Evolutionary conservation across 2,113 vertebrate species (phyloP), one percentile per base, ranked within the genome.

Genomic region (Callionymus lyra): DNA sequence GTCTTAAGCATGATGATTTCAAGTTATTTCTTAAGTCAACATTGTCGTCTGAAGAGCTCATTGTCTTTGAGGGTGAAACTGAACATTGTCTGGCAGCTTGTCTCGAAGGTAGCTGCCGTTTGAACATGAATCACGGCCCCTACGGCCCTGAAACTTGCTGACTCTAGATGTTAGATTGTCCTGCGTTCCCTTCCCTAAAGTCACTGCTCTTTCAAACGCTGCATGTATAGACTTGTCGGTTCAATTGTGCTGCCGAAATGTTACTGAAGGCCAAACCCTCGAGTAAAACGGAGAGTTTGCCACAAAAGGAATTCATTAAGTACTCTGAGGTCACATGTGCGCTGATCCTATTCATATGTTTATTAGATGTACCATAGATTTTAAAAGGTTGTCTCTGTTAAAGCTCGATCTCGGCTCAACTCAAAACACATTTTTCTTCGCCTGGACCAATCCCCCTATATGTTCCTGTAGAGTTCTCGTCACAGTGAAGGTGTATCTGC

Each of bases 41-140:
- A 16, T 41, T 6, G 15, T 31, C 43, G 42, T 43, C 14, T 4
- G 50, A 38, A 42, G 41, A 38, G 14, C 68, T 47, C 50, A 65
- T 43, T 46, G 33, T 40, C 50, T 31, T 56, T 41, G 50, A 61
- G 55, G 41, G 44, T 54, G 56, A 1, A 15, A 32, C 2, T 16
- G 34, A 16, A 10, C 16, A 38, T 52, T 38, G 53, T 35, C n/a
- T 57, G 47, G 51, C 40, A 48, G 14, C 18, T 21, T 31, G 27
- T 10, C 6, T 11, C 37, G 32, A 12, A 41, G 38, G 61, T 45
- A 59, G 19, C 34, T 34, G 53, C 52, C 59, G 33, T 47, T 62
- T 36, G 16, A 16, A 44, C 38, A 59, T 82, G 70, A 82, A 65
- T 82, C 78, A 82, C 2, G 32, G n/a, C 36, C 52, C 53, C 47